These are phyloP conservation scores for Geophilus truncorum DNA, from an alignment of 2,888 invertebrate genomes.

Conservation along the genomic window DNA sequence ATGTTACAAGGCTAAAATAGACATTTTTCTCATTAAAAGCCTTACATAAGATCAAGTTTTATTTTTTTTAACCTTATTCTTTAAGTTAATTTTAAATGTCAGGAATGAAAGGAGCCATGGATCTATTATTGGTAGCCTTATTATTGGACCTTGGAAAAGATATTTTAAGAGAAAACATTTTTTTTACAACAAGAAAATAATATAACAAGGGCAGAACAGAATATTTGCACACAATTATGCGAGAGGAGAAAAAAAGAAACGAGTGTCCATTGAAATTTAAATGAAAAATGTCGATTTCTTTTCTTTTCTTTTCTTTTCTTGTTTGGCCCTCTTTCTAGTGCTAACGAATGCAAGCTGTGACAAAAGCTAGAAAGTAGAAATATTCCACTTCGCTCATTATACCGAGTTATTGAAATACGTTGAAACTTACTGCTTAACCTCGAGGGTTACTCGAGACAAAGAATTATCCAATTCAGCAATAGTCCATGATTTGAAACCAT, in stretches of 20 bases:
- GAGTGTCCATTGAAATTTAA: not conserved
- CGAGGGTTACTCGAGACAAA: conserved; percentile 9
- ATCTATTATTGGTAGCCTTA: not conserved
- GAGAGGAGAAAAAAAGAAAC: too few relatives aligned
- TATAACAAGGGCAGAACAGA: not conserved
- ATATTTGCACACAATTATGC: too few relatives aligned
- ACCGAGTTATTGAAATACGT: conserved; percentile 18
- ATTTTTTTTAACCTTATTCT: too few relatives aligned
- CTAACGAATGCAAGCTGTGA: conserved; percentile 12
- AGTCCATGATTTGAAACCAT: conserved; percentile 25
- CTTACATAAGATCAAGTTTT: too few relatives aligned
- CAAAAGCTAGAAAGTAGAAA: not conserved
- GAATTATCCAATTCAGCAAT: conserved; percentile 23
- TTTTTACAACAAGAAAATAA: too few relatives aligned
- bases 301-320: not conserved
- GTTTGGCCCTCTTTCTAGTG: not conserved
- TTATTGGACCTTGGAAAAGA: not conserved
- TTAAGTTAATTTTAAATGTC: not conserved
- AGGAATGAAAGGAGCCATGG: not conserved
- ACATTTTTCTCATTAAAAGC: too few relatives aligned
- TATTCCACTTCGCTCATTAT: conserved; percentile 11
- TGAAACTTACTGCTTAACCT: conserved; percentile 24
- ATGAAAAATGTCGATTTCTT: not conserved
- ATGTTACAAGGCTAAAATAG: too few relatives aligned
- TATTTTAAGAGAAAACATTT: not conserved